These are phyloP conservation scores for Platyrinchus mystaceus DNA, from an alignment of 2,797 vertebrate genomes.

Conservation along the genomic window DNA sequence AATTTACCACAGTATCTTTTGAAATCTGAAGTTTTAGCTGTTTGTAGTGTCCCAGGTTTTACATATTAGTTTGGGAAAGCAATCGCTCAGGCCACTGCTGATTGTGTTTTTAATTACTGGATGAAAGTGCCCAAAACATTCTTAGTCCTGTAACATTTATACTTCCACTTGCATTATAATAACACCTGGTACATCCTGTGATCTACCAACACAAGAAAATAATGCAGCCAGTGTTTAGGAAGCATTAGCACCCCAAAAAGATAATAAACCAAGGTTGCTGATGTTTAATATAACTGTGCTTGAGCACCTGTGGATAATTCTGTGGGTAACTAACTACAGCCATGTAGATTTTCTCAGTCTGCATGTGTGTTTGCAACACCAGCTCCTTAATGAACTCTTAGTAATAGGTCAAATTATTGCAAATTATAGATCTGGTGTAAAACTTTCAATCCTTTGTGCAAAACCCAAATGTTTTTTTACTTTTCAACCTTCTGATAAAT, in stretches of 20 bases:
- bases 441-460: neutral
- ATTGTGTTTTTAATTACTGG: neutral
- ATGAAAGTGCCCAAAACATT: neutral
- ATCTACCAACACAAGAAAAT: neutral
- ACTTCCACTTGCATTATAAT: neutral
- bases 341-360: neutral
- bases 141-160: neutral
- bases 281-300: neutral
- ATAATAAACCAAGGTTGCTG: neutral
- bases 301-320: neutral
- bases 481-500: neutral
- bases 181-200: neutral
- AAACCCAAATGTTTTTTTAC: neutral
- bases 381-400: neutral
- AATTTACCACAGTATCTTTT: neutral
- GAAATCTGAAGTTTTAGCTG: neutral
- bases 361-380: neutral
- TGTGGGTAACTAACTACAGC: neutral
- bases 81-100: neutral
- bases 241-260: neutral
- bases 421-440: neutral
- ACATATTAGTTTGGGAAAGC: accelerated
- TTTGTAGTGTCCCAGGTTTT: neutral
- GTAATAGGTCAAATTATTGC: neutral
- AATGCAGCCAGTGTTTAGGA: neutral